Evolutionary conservation across 2,888 invertebrate species (phyloP), one percentile per base, ranked within the genome.

Genomic region (Caenorhabditis angaria): DNA sequence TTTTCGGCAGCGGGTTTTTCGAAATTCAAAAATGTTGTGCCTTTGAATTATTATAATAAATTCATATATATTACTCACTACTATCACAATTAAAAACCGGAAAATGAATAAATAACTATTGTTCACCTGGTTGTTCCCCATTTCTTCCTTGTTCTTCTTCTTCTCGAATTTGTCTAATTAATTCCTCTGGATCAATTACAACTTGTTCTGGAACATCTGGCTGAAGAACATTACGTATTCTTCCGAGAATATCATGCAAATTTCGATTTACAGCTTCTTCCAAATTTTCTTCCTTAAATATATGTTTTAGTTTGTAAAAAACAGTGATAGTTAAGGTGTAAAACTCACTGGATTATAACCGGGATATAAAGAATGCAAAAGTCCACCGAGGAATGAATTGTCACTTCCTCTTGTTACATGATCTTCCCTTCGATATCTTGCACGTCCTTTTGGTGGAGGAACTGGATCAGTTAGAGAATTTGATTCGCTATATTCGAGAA

Each of bases 381-480:
- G 41, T 8, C 63, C 62, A 22, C 35, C n/a, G 2, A 63, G 29
- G 8, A 61, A 59, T 32, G 65, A 48, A 25, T 53, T 22, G 29
- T 27, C 27, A 27, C 14, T 24, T 8, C 24, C 54, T 54, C 54
- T 25, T 27, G 25, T 24, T 10, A 27, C 27, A 27, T 54, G 27
- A 54, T 54, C 70, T 10, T 60, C 60, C 28, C 50, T 60, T 20
- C 3, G 25, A 32, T 75, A 76, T 41, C 56, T 60, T n/a, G 55
- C 50, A 6, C 65, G 59, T 29, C 65, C 65, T 32, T 69, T 65
- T 14, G 61, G 22, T 1, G 81, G 81, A 8, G 78, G 76, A 10
- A 60, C 51, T 20, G 81, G 81, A 66, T 80, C 73, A 1, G 78
- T 69, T 10, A 81, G 8, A 1, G 65, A 65, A 2, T 14, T 14